Evolutionary conservation across 2,797 vertebrate genomes (phyloP).

Genomic region (Syncerus caffer): DNA sequence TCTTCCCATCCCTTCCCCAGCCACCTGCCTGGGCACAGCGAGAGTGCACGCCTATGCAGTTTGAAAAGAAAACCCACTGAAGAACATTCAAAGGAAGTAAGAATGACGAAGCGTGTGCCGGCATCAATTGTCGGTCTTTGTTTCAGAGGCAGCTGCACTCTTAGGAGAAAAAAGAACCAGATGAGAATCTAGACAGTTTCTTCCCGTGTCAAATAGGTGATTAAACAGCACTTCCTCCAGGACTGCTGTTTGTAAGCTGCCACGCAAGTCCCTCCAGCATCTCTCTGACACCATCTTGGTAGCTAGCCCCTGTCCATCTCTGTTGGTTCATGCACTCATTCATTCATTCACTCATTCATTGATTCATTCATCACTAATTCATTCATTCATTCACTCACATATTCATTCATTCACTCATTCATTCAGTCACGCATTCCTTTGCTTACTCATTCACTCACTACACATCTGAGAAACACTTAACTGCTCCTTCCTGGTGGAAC

Average conservation of each 20-base stretch:
- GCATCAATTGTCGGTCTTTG: background rate
- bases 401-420: background rate
- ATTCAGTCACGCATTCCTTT: too few species aligned
- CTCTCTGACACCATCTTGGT: background rate
- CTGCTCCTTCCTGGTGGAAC: background rate
- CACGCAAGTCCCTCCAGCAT: background rate
- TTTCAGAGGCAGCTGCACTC: conserved; percentile 32
- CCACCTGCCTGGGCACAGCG: background rate
- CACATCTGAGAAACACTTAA: background rate
- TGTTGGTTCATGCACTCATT: background rate
- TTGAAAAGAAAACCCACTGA: background rate
- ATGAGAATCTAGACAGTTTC: background rate
- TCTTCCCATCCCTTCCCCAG: background rate
- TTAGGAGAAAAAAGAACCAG: background rate
- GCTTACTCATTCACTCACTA: background rate
- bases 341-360: background rate
- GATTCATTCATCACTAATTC: too few species aligned
- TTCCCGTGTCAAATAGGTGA: background rate
- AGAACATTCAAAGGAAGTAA: conserved; percentile 11
- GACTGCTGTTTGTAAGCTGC: background rate
- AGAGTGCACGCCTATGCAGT: background rate
- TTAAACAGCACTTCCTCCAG: background rate
- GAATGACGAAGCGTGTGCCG: background rate
- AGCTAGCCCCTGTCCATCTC: background rate
- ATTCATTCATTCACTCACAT: background rate